phyloP scores from a whole-genome alignment of 2,888 invertebrate species.

The Leptopilina myrica region DNA sequence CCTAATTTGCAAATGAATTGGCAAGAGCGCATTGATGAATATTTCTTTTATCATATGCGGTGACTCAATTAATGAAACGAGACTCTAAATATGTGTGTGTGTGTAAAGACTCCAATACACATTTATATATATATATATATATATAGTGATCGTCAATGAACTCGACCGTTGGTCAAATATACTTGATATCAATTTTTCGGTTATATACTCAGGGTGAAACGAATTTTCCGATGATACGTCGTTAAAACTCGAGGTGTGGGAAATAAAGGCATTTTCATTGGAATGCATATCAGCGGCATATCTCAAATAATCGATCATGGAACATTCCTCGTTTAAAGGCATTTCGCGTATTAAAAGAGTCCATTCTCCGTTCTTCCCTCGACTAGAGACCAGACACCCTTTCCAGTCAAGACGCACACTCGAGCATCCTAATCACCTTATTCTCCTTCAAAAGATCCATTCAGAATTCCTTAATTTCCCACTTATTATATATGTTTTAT shows the following conservation, averaged over 20 bases:
- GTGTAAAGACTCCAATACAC: too few relatives aligned
- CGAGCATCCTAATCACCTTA: slow-evolving; percentile 37
- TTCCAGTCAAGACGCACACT: slow-evolving; percentile 16
- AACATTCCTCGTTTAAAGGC: slow-evolving; percentile 64
- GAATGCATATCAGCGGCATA: slow-evolving; percentile 67
- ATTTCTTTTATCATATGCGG: too few relatives aligned
- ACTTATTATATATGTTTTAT: slow-evolving; percentile 10
- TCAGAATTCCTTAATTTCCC: slow-evolving; percentile 19
- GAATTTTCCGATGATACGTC: slow-evolving; percentile 16
- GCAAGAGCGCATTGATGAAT: too few relatives aligned
- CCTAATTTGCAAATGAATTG: too few relatives aligned
- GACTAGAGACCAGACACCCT: slow-evolving; percentile 31
- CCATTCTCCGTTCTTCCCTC: slow-evolving; percentile 50
- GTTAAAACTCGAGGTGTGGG: slow-evolving; percentile 29
- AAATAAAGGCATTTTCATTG: slow-evolving; percentile 50
- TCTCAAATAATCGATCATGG: slow-evolving; percentile 66
- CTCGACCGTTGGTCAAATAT: slow-evolving; percentile 8
- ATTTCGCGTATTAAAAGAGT: slow-evolving; percentile 62
- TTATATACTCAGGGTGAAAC: slow-evolving; percentile 11
- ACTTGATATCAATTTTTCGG: slow-evolving; percentile 26
- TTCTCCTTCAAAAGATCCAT: slow-evolving; percentile 16
- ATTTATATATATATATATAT: too few relatives aligned
- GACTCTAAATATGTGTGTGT: too few relatives aligned
- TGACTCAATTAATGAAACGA: slow-evolving; percentile 20
- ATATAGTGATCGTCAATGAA: not conserved